Evolutionary conservation across 2,888 invertebrate genomes (phyloP), one percentile per base, ranked within the genome.

Genomic region (Hypomecis punctinalis): DNA sequence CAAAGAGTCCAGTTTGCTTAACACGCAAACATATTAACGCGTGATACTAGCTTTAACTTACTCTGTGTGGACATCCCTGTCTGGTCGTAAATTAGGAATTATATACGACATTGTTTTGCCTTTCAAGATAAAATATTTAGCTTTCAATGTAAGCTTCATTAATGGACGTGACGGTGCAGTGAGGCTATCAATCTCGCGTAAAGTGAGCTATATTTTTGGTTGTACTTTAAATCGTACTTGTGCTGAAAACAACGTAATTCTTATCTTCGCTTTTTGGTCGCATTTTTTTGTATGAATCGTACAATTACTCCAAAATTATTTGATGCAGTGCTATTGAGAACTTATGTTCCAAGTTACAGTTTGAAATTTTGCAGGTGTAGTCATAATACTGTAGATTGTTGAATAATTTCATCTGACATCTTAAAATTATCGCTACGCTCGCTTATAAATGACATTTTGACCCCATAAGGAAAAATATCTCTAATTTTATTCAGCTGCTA

Each of bases 1-100:
- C 85, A 56, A 85, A 83, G 83, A 83, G 82, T 88, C 79, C 81
- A 83, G 82, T 85, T 84, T 82, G 81, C 82, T 88, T 86, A 83
- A 80, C 82, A 81, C 75, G 75, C 33, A 5, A 57, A 73, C 71
- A 87, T 85, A 90, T 86, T 84, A 85, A 87, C 74, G 77, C 70
- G 60, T 71, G 65, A 74, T 80, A 73, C 74, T 73, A 73, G 78
- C 75, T 77, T 80, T 80, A 80, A 82, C 77, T 81, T 81, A 78
- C 72, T 71, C 72, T 68, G 73, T 76, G 75, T 76, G 76, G 79
- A 83, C 82, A 79, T 66, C 72, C 71, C 77, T 80, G 81, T 81
- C 79, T 72, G 75, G 74, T 66, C 71, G 82, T 89, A 87, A 86
- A 86, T 88, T 85, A 82, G 80, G 80, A 79, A 83, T 86, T 86